These are phyloP conservation scores for Sphaerophoria taeniata DNA, from an alignment of 2,888 invertebrate species.

Conservation along the genomic window DNA sequence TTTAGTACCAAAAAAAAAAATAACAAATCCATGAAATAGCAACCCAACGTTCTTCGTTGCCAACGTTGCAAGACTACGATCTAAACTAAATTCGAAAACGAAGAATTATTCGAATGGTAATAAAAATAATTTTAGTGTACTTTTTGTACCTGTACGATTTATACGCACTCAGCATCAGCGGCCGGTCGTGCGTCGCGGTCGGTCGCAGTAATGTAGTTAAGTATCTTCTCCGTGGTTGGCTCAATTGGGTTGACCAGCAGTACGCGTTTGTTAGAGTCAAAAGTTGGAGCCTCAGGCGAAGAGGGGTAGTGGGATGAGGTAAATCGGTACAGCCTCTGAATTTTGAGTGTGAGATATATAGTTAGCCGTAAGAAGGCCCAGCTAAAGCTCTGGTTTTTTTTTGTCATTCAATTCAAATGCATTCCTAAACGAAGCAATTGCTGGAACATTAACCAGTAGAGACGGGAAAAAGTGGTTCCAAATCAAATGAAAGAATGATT, in stretches of 20 bases:
- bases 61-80: conserved; percentile 62
- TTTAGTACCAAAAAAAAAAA: conserved; percentile 9
- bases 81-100: conserved; percentile 60
- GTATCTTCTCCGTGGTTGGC: conserved; percentile 47
- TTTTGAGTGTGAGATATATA: not conserved
- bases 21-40: conserved; percentile 8
- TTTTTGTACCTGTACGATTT: conserved; percentile 50
- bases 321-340: not conserved
- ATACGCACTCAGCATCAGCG: conserved; percentile 58
- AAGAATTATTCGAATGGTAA: conserved; percentile 42
- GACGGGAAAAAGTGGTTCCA: conserved; percentile 52
- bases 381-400: conserved; percentile 25
- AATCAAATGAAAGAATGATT: conserved; percentile 48
- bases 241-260: not conserved
- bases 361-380: conserved; percentile 39
- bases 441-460: not conserved
- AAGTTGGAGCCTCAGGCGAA: conserved; percentile 48
- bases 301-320: conserved; percentile 42
- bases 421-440: conserved; percentile 42
- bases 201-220: conserved; percentile 1
- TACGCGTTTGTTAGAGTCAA: not conserved
- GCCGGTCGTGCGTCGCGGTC: not conserved
- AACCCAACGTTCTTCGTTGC: conserved; percentile 32
- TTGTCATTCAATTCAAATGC: conserved; percentile 62
- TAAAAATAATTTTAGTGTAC: not conserved